Base-by-base conservation (phyloP, 2,888 invertebrate genomes). In the Pyrgus malvae region DNA sequence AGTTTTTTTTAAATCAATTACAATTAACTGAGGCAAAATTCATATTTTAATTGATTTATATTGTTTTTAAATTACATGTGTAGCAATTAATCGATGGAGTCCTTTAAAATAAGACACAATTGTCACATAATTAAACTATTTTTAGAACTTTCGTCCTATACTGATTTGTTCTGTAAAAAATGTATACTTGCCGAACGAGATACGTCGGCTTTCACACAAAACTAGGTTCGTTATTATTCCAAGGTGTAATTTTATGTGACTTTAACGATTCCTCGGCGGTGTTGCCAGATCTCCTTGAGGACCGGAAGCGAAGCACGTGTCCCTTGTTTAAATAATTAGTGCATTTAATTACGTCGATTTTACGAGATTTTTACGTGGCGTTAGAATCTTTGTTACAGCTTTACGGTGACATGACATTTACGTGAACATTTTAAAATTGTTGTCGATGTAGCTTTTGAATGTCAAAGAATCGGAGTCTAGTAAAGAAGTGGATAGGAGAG, bases 301-400 rank as follows among this genome's bases (percentile, higher is more conserved):
- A 41, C 63, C 64, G 68, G 69, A 71, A 69, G 64, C 48, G 58
- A 56, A 42, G 51, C 60, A 72, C 67, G 62, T 69, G 72, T 67
- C 58, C 42, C 60, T 55, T 53, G 60, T 62, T 53, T 57, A 59
- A 27, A 59, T 63, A 58, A 64, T 65, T 67, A 64, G 59, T 54
- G 48, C 54, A 59, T 64, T n/a, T 64, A 67, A 62, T 67, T 62
- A 58, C 50, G 55, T 51, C 19, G 44, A 61, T 63, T 70, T 73
- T 68, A 70, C 62, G 67, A 60, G 21, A 44, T 51, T 65, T 67
- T 66, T 60, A 65, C 50, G 53, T 57, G 11, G 14, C 37, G 48
- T 44, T 7, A 31, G 23, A 44, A 25, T 19, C 35, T 53, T 55
- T 55, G 48, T 42, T 44, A 29, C 17, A 12, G 38, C 44, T 50